Conservation (phyloP, 2,797 vertebrate genomes). For the Lutjanus argentimaculatus region DNA sequence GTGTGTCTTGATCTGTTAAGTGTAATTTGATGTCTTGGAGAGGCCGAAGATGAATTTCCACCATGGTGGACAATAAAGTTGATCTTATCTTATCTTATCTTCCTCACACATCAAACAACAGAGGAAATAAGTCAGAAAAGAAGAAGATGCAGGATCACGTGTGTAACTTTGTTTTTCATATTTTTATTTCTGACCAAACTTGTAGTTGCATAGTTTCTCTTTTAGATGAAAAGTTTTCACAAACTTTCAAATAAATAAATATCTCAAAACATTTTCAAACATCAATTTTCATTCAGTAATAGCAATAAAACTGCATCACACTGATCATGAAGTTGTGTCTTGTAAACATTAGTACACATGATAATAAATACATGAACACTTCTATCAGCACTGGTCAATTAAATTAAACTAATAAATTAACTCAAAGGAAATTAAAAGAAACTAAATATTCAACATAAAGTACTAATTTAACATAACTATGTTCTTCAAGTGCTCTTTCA, state of each 20-base stretch:
- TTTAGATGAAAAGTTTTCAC: neutral
- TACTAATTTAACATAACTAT: neutral
- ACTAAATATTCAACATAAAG: slow-evolving; percentile 14
- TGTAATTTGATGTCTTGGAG: too few species aligned
- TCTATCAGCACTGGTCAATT: neutral
- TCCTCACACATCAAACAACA: too few species aligned
- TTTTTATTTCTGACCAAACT: neutral
- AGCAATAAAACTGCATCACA: neutral
- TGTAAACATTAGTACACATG: slow-evolving; percentile 26
- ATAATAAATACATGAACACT: slow-evolving; percentile 36
- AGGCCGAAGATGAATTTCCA: too few species aligned
- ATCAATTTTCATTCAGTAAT: slow-evolving; percentile 2
- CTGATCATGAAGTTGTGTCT: neutral
- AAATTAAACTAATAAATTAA: slow-evolving; percentile 47
- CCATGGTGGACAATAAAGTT: too few species aligned
- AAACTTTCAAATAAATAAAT: slow-evolving; percentile 42
- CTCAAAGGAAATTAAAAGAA: slow-evolving; percentile 3
- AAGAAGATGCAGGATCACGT: too few species aligned
- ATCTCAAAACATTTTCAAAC: neutral
- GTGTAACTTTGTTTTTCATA: neutral
- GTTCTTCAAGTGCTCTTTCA: neutral
- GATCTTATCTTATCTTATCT: too few species aligned
- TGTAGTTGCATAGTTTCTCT: neutral
- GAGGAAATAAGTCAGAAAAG: too few species aligned
- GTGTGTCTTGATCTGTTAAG: too few species aligned